Conservation (phyloP, 2,113 vertebrate genomes). For the Heptranchias perlo region DNA sequence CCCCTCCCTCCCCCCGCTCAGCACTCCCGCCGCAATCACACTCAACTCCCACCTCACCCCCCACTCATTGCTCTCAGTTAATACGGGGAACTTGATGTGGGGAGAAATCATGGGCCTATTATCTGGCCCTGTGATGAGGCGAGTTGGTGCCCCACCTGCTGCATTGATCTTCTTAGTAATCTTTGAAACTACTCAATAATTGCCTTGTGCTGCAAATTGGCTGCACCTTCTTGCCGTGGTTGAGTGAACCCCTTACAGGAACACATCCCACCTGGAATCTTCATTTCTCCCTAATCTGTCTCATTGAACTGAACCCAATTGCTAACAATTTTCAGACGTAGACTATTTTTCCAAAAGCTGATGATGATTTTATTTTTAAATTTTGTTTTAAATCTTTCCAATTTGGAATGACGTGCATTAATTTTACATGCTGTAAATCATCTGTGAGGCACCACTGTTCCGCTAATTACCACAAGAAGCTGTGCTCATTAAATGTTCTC, state of each 20-base stretch:
- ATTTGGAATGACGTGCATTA: conserved; percentile 38
- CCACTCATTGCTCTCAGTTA: not conserved
- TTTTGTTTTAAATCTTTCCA: conserved; percentile 22
- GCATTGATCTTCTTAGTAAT: not conserved
- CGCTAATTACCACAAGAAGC: conserved; percentile 86
- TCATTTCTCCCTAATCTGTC: not conserved
- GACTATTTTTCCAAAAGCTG: not conserved
- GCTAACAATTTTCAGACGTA: not conserved
- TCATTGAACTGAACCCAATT: not conserved
- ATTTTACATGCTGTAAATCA: conserved; percentile 78
- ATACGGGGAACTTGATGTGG: not conserved
- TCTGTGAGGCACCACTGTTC: conserved; percentile 78
- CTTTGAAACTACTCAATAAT: not conserved
- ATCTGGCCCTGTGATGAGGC: not conserved
- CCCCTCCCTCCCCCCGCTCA: not conserved
- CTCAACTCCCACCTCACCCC: not conserved
- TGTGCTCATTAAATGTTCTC: conserved; percentile 91
- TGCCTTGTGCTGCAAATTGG: not conserved
- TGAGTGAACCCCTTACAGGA: not conserved
- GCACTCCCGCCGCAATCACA: not conserved
- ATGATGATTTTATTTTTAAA: not conserved
- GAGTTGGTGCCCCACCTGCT: not conserved
- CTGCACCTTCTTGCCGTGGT: no score
- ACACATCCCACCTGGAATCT: not conserved
- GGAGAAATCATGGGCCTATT: not conserved